Conservation (phyloP, 2,888 invertebrate species). For the Epinotia brunnichana region DNA sequence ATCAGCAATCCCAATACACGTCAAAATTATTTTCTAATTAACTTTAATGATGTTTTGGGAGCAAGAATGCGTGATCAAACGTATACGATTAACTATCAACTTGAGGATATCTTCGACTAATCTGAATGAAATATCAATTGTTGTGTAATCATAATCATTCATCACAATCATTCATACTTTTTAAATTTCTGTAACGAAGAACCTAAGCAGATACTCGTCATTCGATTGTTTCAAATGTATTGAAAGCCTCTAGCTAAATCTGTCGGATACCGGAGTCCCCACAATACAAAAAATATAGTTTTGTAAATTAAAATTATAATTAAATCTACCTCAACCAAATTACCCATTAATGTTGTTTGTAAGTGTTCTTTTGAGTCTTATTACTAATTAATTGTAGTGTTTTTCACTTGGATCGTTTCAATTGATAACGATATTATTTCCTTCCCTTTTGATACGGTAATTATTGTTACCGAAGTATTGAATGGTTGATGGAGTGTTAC, state of each 20-base stretch:
- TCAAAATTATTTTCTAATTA: too few species aligned
- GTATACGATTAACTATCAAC: neutral
- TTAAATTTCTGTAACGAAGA: too few species aligned
- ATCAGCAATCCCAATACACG: too few species aligned
- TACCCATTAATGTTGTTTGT: constrained; percentile 81
- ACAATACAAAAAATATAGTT: constrained; percentile 60
- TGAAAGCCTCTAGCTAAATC: neutral
- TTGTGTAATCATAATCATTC: too few species aligned
- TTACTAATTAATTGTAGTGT: constrained; percentile 78
- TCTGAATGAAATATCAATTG: too few species aligned
- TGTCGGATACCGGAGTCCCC: constrained; percentile 49
- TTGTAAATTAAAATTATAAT: constrained; percentile 62
- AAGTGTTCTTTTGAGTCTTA: constrained; percentile 82
- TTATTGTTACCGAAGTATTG: constrained; percentile 81
- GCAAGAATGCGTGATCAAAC: too few species aligned
- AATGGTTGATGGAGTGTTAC: constrained; percentile 71
- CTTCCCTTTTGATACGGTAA: constrained; percentile 82
- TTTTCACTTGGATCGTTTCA: constrained; percentile 56
- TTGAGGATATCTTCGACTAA: neutral
- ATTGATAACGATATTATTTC: constrained; percentile 73
- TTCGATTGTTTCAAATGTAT: too few species aligned
- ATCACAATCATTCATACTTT: too few species aligned
- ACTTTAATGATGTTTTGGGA: too few species aligned
- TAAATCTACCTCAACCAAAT: constrained; percentile 83
- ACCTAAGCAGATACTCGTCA: too few species aligned